These are phyloP conservation scores for Megaceryle alcyon DNA, from an alignment of 2,797 vertebrate species.

Conservation along the genomic window DNA sequence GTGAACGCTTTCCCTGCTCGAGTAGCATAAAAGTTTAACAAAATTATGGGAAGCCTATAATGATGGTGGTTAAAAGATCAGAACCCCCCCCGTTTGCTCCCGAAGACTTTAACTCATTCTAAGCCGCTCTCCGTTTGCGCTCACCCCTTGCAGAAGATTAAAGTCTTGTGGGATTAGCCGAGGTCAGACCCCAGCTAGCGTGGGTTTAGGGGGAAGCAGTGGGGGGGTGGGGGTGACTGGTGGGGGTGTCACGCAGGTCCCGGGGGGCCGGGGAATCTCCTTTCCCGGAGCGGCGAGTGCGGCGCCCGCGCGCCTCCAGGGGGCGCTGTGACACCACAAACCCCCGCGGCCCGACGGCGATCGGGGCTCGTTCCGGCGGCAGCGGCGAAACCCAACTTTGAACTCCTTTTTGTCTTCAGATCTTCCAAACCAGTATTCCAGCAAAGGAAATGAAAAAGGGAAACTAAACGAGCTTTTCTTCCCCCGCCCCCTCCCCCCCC, in stretches of 20 bases:
- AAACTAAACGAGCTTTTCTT: constrained; percentile 2
- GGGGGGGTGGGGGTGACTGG: neutral
- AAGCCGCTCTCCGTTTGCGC: neutral
- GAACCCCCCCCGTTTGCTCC: neutral
- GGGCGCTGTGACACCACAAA: neutral
- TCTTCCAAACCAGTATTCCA: neutral
- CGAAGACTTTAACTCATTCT: neutral
- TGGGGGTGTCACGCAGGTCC: neutral
- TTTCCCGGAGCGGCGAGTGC: neutral
- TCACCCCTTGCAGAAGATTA: no score
- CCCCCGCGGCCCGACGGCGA: no score
- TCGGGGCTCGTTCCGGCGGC: no score
- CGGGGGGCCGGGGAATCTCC: neutral
- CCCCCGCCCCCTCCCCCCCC: no score
- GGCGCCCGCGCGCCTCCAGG: neutral
- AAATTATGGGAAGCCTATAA: neutral
- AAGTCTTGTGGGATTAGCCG: constrained; percentile 29
- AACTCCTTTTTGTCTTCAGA: no score
- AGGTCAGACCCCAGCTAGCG: neutral
- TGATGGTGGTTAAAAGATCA: neutral
- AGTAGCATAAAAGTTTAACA: neutral
- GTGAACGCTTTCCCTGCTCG: neutral
- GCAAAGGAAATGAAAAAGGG: constrained; percentile 70
- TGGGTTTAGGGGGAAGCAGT: neutral
- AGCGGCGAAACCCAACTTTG: no score